Base-by-base conservation (phyloP, 2,113 vertebrate genomes). In the Mystacornis crossleyi region DNA sequence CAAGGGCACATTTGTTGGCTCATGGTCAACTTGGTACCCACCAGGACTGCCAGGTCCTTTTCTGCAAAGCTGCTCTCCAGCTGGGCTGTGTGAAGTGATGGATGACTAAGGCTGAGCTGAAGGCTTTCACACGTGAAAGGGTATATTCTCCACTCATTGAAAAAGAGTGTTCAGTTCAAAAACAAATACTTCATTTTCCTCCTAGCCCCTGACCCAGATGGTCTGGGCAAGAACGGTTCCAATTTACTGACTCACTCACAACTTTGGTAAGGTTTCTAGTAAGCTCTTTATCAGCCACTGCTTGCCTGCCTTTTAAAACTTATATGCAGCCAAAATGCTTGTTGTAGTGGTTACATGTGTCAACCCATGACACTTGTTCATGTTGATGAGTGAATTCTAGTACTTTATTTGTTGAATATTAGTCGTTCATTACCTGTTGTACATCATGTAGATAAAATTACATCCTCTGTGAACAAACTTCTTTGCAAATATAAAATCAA, bases 401-500 rank as follows among this genome's bases (percentile, higher is more conserved):
- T 38, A 80, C 5, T 26, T 12, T 40, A 51, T 58, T 82, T 75
- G 75, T 19, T 74, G 55, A 66, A 48, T 40, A 78, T 34, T 67
- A 47, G 55, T 70, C 60, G 89, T 88, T 78, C 67, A 33, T 78
- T 95, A 91, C 47, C 34, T 85, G 48, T 14, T 73, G 71, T 66
- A 80, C n/a, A 77, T 86, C 51, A 77, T 5, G 43, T 55, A 93
- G 53, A 79, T 50, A 47, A 92, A 95, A 94, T 82, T 77, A 58
- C 93, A 87, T 24, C 43, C 51, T 28, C 60, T 80, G 62, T 73
- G 81, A 93, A 83, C 79, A 87, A 96, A 90, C 55, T 73, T 90
- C 62, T 90, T 83, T 55, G 67, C 79, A 96, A 96, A 96, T 69
- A 80, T n/a, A 66, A 95, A 93, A 96, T 77, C 87, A 93, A 94